Evolutionary conservation across 2,888 invertebrate species (phyloP).

Genomic region (Hanleya hanleyi): DNA sequence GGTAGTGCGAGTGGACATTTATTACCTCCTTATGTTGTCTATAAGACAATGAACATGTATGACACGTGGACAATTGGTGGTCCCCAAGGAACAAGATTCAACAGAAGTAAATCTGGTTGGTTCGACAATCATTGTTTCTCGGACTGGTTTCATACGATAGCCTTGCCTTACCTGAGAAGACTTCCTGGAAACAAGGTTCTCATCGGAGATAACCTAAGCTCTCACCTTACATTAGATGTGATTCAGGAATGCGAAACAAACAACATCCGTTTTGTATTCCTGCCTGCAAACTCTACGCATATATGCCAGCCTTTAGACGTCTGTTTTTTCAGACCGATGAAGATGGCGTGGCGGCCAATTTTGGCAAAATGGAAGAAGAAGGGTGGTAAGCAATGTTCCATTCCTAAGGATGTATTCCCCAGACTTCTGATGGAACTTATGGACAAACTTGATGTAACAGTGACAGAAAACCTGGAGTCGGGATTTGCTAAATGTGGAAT

Average conservation of each 20-base stretch:
- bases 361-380: constrained; percentile 9
- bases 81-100: constrained; percentile 68
- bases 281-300: constrained; percentile 46
- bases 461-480: neutral
- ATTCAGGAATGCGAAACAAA: constrained; percentile 62
- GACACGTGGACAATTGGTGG: constrained; percentile 71
- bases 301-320: constrained; percentile 36
- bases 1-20: constrained; percentile 66
- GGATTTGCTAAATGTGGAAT: constrained; percentile 4
- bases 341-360: constrained; percentile 23
- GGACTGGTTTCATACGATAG: constrained; percentile 52
- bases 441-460: neutral
- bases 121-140: constrained; percentile 56
- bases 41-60: constrained; percentile 71
- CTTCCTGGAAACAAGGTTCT: constrained; percentile 61
- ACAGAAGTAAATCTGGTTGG: constrained; percentile 67
- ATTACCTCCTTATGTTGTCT: constrained; percentile 72
- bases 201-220: constrained; percentile 70
- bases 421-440: neutral
- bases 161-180: constrained; percentile 51
- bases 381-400: neutral
- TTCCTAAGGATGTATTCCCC: constrained; percentile 5
- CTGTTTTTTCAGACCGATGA: constrained; percentile 27
- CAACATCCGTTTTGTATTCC: constrained; percentile 59
- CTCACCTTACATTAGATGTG: constrained; percentile 44